Evolutionary conservation across 1,140 invertebrate genomes (phyloP).

Genomic region (Tetraneura akinire): DNA sequence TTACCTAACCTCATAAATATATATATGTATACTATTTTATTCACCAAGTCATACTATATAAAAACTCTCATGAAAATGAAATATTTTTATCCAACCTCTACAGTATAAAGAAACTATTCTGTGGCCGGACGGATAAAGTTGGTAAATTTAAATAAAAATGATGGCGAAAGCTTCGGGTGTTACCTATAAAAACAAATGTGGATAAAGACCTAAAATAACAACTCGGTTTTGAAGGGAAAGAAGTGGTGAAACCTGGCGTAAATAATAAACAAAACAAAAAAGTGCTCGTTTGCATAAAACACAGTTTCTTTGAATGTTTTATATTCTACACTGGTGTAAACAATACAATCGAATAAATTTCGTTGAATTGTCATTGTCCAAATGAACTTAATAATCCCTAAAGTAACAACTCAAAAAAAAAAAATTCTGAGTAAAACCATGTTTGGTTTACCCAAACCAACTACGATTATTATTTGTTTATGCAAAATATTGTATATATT

Average conservation of each 20-base stretch:
- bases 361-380: constrained; percentile 30
- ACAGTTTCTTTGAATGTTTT: constrained; percentile 45
- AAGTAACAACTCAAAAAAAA: constrained; percentile 36
- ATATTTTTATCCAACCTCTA: not conserved
- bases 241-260: constrained; percentile 7
- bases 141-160: constrained; percentile 37
- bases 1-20: no score
- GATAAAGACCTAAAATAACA: constrained; percentile 49
- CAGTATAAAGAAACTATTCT: not conserved
- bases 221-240: not conserved
- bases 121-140: not conserved
- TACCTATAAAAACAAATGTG: constrained; percentile 44
- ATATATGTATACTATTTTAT: not conserved
- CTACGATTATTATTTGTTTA: constrained; percentile 7
- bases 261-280: constrained; percentile 50
- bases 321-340: constrained; percentile 39
- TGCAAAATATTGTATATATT: not conserved
- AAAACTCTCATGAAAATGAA: not conserved
- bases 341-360: constrained; percentile 49
- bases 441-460: not conserved
- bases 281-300: constrained; percentile 47
- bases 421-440: not conserved
- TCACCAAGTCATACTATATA: not conserved
- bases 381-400: constrained; percentile 46
- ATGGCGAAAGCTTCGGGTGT: not conserved